phyloP scores from a whole-genome alignment of 1,140 invertebrate genomes.

The Lamellibrachia luymesi region DNA sequence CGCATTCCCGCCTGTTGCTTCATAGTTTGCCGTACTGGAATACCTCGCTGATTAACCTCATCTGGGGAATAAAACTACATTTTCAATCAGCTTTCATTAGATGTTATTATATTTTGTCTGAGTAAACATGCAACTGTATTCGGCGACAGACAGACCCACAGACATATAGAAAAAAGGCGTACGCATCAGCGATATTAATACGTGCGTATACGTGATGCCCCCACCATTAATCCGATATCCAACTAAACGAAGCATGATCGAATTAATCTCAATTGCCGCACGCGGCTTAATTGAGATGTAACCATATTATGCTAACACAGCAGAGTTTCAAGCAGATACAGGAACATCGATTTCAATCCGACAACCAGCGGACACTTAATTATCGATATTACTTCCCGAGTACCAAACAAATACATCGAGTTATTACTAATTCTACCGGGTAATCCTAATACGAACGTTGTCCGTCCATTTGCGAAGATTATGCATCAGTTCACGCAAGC shows the following conservation, averaged over 20 bases:
- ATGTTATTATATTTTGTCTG: background rate
- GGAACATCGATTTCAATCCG: background rate
- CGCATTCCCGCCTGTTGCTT: background rate
- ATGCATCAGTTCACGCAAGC: background rate
- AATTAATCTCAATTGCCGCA: background rate
- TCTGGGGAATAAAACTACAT: background rate
- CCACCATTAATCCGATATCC: background rate
- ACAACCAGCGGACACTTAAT: background rate
- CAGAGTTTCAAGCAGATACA: background rate
- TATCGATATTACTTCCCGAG: background rate
- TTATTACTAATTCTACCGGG: background rate
- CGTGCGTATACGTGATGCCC: background rate
- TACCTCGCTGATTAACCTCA: background rate
- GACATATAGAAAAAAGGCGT: background rate
- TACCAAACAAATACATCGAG: background rate
- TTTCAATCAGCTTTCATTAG: background rate
- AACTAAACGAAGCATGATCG: background rate
- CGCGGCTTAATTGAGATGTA: background rate
- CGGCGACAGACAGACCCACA: background rate
- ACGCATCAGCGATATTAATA: background rate
- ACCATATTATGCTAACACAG: background rate
- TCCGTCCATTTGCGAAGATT: background rate
- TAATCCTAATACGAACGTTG: background rate
- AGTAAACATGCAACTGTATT: background rate
- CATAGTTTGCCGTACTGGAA: no score